Conservation (phyloP, 1,140 invertebrate species). For the Zaprionus lachaisei region DNA sequence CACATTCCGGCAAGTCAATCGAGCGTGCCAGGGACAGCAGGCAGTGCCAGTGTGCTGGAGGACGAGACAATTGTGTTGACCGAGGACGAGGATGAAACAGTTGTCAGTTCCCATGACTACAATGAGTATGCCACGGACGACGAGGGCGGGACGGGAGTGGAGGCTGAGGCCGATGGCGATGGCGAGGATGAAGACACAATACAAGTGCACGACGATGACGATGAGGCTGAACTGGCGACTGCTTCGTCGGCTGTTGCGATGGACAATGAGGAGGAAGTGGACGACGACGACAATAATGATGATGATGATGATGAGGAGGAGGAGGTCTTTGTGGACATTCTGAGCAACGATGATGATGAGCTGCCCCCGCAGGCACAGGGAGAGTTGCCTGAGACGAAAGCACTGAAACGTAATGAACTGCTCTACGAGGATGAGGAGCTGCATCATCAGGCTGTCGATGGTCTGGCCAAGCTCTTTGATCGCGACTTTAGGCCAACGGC, state of each 20-base stretch:
- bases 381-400: conserved; percentile 42
- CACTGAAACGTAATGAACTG: conserved; percentile 71
- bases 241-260: background rate
- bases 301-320: conserved; percentile 44
- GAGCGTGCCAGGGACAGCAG: conserved; percentile 49
- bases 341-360: conserved; percentile 70
- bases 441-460: conserved; percentile 77
- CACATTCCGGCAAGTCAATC: conserved; percentile 81
- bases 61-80: conserved; percentile 84
- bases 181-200: conserved; percentile 54
- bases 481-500: conserved; percentile 53
- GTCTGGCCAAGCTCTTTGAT: conserved; percentile 78
- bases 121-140: conserved; percentile 67
- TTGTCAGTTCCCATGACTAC: conserved; percentile 84
- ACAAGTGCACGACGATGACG: conserved; percentile 58
- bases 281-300: conserved; percentile 2
- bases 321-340: conserved; percentile 68
- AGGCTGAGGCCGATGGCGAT: conserved; percentile 44
- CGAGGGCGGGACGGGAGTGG: conserved; percentile 27
- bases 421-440: conserved; percentile 78
- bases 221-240: conserved; percentile 30
- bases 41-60: conserved; percentile 55
- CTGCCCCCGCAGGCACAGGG: conserved; percentile 31
- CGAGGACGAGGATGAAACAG: conserved; percentile 83
- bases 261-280: conserved; percentile 53